These are phyloP conservation scores for Lonchura striata DNA, from an alignment of 2,113 vertebrate genomes.

Conservation along the genomic window DNA sequence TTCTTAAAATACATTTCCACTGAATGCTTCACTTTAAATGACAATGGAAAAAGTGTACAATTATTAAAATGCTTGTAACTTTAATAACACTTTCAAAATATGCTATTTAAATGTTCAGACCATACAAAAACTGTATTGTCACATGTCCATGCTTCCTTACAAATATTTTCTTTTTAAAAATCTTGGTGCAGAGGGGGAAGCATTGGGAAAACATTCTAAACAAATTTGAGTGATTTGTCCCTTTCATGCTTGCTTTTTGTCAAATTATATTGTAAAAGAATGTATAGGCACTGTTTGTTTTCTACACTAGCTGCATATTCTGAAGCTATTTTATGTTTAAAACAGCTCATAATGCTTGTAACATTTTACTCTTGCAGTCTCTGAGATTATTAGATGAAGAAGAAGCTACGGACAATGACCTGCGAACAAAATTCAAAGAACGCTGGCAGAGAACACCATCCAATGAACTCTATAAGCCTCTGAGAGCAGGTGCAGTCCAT, in stretches of 20 bases:
- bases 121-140: background rate
- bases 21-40: background rate
- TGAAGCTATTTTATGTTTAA: background rate
- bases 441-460: conserved; percentile 97
- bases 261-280: background rate
- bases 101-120: background rate
- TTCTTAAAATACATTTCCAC: background rate
- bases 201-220: background rate
- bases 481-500: conserved; percentile 80
- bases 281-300: background rate
- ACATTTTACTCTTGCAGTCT: conserved; percentile 72
- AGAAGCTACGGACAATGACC: conserved; percentile 91
- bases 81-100: background rate
- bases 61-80: background rate
- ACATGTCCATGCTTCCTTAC: background rate
- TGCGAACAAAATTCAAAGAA: conserved; percentile 92
- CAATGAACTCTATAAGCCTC: conserved; percentile 91
- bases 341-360: background rate
- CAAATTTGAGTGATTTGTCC: background rate
- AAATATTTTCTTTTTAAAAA: background rate
- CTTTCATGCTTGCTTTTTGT: background rate
- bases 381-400: conserved; percentile 91
- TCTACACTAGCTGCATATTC: background rate
- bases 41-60: background rate
- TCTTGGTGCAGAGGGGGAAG: accelerated